A percentile compares a stretch with the other conserved stretches of the same genome.
Conservation (phyloP, 1,140 invertebrate species). For the Calephelis nemesis region DNA sequence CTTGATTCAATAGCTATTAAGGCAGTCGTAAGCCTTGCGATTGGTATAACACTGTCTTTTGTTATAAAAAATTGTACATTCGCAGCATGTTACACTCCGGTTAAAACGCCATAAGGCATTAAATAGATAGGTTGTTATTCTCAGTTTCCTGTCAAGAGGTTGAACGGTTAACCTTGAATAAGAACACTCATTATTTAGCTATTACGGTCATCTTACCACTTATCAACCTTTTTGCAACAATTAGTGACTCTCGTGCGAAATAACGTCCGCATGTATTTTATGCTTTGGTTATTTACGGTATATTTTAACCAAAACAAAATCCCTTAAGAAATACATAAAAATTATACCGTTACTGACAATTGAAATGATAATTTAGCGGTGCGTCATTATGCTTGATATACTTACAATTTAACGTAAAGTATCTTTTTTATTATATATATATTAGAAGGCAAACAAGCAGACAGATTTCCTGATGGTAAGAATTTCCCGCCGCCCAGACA, state of each 20-base stretch:
- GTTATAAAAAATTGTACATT: too few relatives aligned
- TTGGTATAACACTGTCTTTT: too few relatives aligned
- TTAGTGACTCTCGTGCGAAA: slow-evolving; percentile 32
- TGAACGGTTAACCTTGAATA: slow-evolving; percentile 56
- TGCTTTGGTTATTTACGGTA: not conserved
- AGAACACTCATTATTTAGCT: slow-evolving; percentile 67
- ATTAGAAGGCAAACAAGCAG: too few relatives aligned
- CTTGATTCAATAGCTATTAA: too few relatives aligned
- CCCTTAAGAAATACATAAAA: slow-evolving; percentile 7
- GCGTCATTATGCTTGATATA: not conserved
- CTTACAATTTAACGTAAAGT: not conserved
- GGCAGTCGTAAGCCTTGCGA: too few relatives aligned
- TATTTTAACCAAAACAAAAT: not conserved
- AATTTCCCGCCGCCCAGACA: too few relatives aligned
- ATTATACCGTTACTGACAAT: slow-evolving; percentile 28
- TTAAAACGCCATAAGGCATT: too few relatives aligned
- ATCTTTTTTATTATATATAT: too few relatives aligned
- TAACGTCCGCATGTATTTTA: slow-evolving; percentile 10
- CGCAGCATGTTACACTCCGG: too few relatives aligned
- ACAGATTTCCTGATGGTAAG: too few relatives aligned
- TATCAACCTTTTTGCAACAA: slow-evolving; percentile 53
- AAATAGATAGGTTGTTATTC: slow-evolving; percentile 70
- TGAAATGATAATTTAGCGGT: slow-evolving; percentile 30
- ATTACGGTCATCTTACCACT: slow-evolving; percentile 46
- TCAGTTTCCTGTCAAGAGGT: slow-evolving; percentile 67